Evolutionary conservation across 2,797 vertebrate species (phyloP).

Genomic region (Allobates femoralis): DNA sequence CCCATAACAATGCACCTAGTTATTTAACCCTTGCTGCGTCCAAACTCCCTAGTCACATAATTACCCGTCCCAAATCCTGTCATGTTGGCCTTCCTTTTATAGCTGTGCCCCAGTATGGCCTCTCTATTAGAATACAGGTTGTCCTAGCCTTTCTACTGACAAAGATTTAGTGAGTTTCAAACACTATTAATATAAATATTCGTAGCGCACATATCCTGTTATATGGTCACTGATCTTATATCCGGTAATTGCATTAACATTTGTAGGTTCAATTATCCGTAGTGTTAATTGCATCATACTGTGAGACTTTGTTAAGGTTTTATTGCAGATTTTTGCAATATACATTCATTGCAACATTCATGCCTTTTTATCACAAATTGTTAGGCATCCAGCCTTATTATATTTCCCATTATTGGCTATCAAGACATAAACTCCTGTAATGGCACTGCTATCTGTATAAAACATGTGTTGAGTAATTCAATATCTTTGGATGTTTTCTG

Average conservation of each 20-base stretch:
- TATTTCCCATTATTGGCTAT: conserved; percentile 6
- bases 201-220: neutral
- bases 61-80: too few relatives aligned
- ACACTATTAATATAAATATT: neutral
- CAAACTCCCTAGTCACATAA: too few relatives aligned
- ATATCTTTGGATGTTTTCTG: neutral
- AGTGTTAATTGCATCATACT: neutral
- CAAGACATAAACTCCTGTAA: neutral
- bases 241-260: neutral
- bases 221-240: neutral
- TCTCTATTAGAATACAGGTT: neutral
- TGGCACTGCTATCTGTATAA: neutral
- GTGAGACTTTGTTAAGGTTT: neutral
- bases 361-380: neutral
- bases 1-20: too few relatives aligned
- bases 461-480: neutral
- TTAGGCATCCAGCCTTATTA: neutral
- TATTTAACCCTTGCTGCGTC: too few relatives aligned
- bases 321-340: neutral
- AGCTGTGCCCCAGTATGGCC: too few relatives aligned
- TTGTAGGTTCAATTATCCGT: neutral
- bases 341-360: neutral
- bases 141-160: neutral
- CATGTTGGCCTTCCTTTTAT: too few relatives aligned
- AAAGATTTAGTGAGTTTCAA: neutral